Evolutionary conservation across 2,888 invertebrate genomes (phyloP), one percentile per base, ranked within the genome.

Genomic region (Mythimna loreyi): DNA sequence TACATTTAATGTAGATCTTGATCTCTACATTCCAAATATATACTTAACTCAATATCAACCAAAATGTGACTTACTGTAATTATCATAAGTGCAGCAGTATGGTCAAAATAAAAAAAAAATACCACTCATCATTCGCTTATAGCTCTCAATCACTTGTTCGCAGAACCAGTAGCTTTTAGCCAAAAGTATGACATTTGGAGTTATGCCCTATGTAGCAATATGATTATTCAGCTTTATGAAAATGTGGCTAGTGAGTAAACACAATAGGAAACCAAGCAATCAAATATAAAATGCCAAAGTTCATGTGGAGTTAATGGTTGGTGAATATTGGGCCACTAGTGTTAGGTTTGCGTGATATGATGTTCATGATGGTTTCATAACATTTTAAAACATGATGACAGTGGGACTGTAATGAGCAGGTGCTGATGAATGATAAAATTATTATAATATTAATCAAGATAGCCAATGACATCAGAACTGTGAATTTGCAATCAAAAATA

Each of bases 371-470:
- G 11, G 30, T 72, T 77, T 69, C 61, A 70, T 59, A 62, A 78
- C 19, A 59, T 78, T 69, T n/a, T 56, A 58, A 78, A 64, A 78
- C 19, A n/a, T 36, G n/a, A 47, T 33, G n/a, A 6, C 36, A 33
- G 13, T 57, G 6, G 30, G 58, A 25, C 13, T 56, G 40, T 45
- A 36, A 49, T 21, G 47, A 60, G 36, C n/a, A 56, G 45, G 45
- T 40, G 56, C 57, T 67, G 58, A 62, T 58, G 28, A 45, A 57
- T 53, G 43, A 49, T 64, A 52, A 40, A 23, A 19, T n/a, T 68
- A 21, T 43, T 11, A 19, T 21, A 19, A 45, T 43, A n/a, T 25
- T n/a, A 43, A 3, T 28, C 33, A 23, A n/a, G 43, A 55, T 25
- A 45, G 30, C 0, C 5, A 30, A 40, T 45, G 16, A 45, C 43